phyloP scores from a whole-genome alignment of 2,797 vertebrate species.

The Loriculus beryllinus region DNA sequence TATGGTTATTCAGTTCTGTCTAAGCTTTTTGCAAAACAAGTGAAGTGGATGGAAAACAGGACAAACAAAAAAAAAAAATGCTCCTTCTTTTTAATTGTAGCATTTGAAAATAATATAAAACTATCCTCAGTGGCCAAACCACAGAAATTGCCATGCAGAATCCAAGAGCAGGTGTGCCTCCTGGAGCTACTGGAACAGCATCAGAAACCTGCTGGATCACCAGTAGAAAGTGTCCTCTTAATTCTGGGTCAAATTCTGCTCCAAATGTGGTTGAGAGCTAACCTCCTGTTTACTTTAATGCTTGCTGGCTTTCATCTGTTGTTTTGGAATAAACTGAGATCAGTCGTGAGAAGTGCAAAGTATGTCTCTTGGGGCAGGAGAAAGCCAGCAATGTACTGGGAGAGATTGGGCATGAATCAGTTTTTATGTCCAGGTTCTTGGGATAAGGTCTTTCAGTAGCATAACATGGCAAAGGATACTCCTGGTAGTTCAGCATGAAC shows the following conservation, averaged over 20 bases:
- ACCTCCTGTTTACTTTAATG: constrained; percentile 44
- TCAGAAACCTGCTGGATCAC: constrained; percentile 54
- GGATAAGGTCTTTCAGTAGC: not conserved
- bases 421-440: not conserved
- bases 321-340: constrained; percentile 19
- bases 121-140: constrained; percentile 45
- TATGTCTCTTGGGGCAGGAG: not conserved
- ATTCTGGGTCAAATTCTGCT: constrained; percentile 55
- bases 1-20: not conserved
- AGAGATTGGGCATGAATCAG: not conserved
- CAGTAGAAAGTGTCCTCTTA: constrained; percentile 40
- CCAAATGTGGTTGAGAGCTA: constrained; percentile 53
- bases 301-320: constrained; percentile 46
- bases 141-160: constrained; percentile 63
- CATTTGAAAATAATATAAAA: not conserved
- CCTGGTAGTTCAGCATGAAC: not conserved
- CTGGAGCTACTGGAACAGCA: constrained; percentile 68
- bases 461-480: accelerated
- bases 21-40: not conserved
- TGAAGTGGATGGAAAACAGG: not conserved
- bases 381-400: not conserved
- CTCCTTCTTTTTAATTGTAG: constrained; percentile 21
- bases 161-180: constrained; percentile 67
- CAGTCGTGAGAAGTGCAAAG: not conserved
- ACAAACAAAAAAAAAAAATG: not conserved